Evolutionary conservation across 2,113 vertebrate genomes (phyloP).

Genomic region (Chaetura pelagica): DNA sequence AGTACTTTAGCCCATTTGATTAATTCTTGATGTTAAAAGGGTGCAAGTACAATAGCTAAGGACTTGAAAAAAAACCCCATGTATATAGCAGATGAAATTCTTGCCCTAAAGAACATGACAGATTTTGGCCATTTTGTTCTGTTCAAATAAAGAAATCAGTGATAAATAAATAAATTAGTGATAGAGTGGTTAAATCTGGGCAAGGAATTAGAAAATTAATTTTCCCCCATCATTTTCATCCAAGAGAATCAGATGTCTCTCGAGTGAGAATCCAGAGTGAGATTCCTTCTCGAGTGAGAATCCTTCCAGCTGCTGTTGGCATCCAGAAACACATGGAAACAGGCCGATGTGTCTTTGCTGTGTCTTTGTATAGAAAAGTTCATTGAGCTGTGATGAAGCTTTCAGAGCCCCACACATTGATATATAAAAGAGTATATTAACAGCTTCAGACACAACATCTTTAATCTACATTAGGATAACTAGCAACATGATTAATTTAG

Average conservation of each 20-base stretch:
- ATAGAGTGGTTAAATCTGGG: background rate
- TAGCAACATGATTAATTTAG: slow-evolving; percentile 5
- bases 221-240: background rate
- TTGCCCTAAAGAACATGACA: background rate
- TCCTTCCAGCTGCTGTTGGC: background rate
- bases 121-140: background rate
- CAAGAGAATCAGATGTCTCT: background rate
- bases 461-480: slow-evolving; percentile 11
- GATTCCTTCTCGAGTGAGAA: background rate
- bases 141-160: background rate
- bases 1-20: background rate
- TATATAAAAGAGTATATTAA: background rate
- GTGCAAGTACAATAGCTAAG: background rate
- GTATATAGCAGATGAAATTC: background rate
- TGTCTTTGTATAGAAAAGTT: background rate
- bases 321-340: background rate
- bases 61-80: background rate
- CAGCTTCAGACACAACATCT: background rate
- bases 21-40: background rate
- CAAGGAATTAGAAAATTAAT: background rate
- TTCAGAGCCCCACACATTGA: background rate
- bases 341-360: background rate
- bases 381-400: background rate
- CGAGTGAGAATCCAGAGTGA: background rate
- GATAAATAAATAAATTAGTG: background rate